Evolutionary conservation across 2,888 invertebrate species (phyloP).

Genomic region (Meandrusa payeni): DNA sequence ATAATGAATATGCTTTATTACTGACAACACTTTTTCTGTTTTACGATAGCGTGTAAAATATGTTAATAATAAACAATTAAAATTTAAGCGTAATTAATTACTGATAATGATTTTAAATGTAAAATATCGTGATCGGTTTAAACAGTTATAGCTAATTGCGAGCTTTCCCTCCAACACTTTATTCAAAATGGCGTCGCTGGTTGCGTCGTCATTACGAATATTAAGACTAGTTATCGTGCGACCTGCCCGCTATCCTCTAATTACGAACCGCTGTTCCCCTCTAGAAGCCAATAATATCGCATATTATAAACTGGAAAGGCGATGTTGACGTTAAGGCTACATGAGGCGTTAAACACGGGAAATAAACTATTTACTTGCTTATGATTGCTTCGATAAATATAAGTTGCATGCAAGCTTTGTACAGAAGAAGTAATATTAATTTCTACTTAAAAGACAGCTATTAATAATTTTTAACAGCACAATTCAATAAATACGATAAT

Average conservation of each 20-base stretch:
- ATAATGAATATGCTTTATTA: no score
- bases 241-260: constrained; percentile 68
- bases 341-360: constrained; percentile 29
- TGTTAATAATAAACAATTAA: no score
- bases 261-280: constrained; percentile 60
- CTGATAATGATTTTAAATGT: neutral
- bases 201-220: constrained; percentile 60
- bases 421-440: no score
- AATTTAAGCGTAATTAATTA: no score
- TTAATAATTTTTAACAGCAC: no score
- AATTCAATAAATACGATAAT: no score
- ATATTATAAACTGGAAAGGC: constrained; percentile 65
- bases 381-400: constrained; percentile 21
- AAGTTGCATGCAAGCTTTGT: constrained; percentile 14
- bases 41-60: no score
- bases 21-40: no score
- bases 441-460: no score
- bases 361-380: constrained; percentile 27
- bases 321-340: constrained; percentile 26
- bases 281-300: constrained; percentile 54
- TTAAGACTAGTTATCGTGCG: constrained; percentile 69
- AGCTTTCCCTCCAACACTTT: constrained; percentile 57
- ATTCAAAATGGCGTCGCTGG: constrained; percentile 66
- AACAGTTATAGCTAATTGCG: constrained; percentile 47
- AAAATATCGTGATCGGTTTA: constrained; percentile 24